Base-by-base conservation (phyloP, 2,888 invertebrate species). In the Habroteleia sp. region DNA sequence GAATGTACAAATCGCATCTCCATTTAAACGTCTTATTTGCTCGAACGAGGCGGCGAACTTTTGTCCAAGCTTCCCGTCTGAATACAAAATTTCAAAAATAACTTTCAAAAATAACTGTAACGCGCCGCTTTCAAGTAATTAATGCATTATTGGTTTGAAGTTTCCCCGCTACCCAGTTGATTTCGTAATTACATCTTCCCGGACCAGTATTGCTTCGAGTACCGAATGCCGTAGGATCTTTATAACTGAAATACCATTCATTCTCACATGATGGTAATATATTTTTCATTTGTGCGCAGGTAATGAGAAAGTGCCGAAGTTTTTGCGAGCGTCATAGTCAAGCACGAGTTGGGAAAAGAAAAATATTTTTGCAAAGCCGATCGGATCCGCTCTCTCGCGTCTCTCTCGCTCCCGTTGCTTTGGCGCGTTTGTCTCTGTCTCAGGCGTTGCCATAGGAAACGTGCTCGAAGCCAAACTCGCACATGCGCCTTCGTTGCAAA, bases 361-460 rank as follows among this genome's bases (percentile, higher is more conserved):
- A 50, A 56, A 68, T 25, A 58, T 68, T 56, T 68, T 48, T 41
- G 31, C 25, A 46, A 56, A 54, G 37, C 54, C 23, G 42, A 68
- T 58, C 42, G 35, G 13, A 5, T 13, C 17, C 20, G 20, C n/a
- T 44, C 29, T 29, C 29, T 31, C 8, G 11, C 8, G 29, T 17
- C 31, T 16, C 10, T 17, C 20, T 29, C 2, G 6, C 25, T 20
- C 11, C 39, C 20, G 50, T 23, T 41, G n/a, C 25, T 42, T 37
- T 11, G 8, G 11, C 10, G 10, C 4, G 8, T 10, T 10, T 31
- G 20, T 27, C 31, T 44, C 10, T 27, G 44, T 20, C 27, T 33
- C 46, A 56, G 16, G 58, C 63, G 72, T 77, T 77, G 69, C 74
- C 60, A 63, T 68, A 72, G 77, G 66, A 46, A 31, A 72, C 74